Conservation (phyloP, 2,888 invertebrate genomes). For the Gisinianus flammeolus region DNA sequence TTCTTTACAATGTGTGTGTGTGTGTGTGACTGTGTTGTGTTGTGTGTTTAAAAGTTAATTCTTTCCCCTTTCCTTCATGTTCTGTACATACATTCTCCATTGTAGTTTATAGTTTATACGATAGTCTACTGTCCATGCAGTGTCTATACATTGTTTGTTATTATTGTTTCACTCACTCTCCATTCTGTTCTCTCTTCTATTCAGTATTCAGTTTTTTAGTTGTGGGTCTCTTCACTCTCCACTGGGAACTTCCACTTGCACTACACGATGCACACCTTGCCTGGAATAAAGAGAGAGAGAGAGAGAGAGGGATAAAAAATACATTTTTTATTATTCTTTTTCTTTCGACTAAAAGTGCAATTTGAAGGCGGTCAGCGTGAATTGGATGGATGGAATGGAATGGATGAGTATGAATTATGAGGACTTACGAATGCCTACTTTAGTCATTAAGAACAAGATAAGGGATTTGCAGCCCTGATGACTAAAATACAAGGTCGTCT, state of each 20-base stretch:
- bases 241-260: too few species aligned
- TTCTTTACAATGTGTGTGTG: too few species aligned
- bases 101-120: too few species aligned
- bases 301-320: too few species aligned
- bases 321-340: not conserved
- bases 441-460: conserved; percentile 29
- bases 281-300: too few species aligned
- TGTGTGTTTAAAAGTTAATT: too few species aligned
- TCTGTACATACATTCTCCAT: too few species aligned
- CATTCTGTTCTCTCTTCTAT: not conserved
- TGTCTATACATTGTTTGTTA: not conserved
- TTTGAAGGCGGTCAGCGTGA: conserved; percentile 38
- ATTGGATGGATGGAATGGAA: conserved; percentile 37
- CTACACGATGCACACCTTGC: too few species aligned
- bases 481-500: conserved; percentile 46
- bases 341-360: conserved; percentile 24
- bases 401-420: conserved; percentile 39
- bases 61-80: too few species aligned
- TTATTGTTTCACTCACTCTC: conserved; percentile 6
- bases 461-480: conserved; percentile 34
- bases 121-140: not conserved
- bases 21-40: too few species aligned
- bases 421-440: conserved; percentile 20
- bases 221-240: not conserved
- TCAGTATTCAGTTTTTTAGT: not conserved